phyloP scores from a whole-genome alignment of 2,888 invertebrate species.

The Apodemia mormo region DNA sequence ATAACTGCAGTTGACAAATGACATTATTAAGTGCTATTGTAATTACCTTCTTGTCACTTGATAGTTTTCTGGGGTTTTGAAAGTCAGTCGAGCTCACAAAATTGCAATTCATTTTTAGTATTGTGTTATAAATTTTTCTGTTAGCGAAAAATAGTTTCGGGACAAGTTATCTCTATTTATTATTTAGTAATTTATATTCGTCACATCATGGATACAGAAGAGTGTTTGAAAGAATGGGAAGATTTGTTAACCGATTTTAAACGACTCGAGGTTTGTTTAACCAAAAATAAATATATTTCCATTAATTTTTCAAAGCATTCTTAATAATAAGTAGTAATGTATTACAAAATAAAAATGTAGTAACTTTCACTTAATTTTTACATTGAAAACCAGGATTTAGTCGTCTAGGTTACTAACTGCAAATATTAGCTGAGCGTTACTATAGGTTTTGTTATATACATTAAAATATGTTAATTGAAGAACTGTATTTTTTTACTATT shows the following conservation, averaged over 20 bases:
- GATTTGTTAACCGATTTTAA: slow-evolving; percentile 90
- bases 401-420: slow-evolving; percentile 15
- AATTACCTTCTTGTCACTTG: neutral
- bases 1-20: no score
- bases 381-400: neutral
- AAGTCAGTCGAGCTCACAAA: neutral
- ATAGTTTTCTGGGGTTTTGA: neutral
- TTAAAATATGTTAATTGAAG: neutral
- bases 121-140: slow-evolving; percentile 16
- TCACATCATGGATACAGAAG: slow-evolving; percentile 80
- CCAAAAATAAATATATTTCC: neutral
- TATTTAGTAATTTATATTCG: slow-evolving; percentile 15
- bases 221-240: slow-evolving; percentile 88
- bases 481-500: no score
- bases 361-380: neutral
- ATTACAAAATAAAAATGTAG: neutral
- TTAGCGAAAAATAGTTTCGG: neutral
- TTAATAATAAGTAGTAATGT: no score
- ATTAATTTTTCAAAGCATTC: neutral
- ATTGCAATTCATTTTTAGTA: slow-evolving; percentile 16
- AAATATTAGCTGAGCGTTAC: neutral
- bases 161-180: neutral
- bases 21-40: no score
- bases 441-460: neutral
- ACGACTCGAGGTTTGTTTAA: slow-evolving; percentile 86